These are phyloP conservation scores for Telenomus remus DNA, from an alignment of 1,140 invertebrate genomes.

Conservation along the genomic window DNA sequence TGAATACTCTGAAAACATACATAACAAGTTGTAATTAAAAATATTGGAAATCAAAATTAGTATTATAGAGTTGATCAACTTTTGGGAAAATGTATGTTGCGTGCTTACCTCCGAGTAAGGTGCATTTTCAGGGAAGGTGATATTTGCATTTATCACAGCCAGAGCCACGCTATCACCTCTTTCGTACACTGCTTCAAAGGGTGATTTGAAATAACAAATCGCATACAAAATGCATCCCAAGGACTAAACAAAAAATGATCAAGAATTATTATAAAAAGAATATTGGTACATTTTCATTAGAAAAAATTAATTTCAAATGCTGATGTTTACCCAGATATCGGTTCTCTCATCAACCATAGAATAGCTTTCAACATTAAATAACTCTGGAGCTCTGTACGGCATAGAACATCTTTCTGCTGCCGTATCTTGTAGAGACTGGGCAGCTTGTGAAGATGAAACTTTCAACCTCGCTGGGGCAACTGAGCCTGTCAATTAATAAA, in stretches of 20 bases:
- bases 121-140: conserved; percentile 83
- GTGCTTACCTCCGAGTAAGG: conserved; percentile 80
- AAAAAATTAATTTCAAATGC: conserved; percentile 27
- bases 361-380: conserved; percentile 90
- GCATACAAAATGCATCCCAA: conserved; percentile 91
- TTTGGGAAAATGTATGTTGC: conserved; percentile 3
- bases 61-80: not conserved
- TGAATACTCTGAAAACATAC: conserved; percentile 78
- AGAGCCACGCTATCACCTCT: conserved; percentile 91
- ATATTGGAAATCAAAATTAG: too few species aligned
- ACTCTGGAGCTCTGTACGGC: conserved; percentile 90
- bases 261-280: not conserved
- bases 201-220: conserved; percentile 89
- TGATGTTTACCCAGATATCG: conserved; percentile 86
- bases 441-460: conserved; percentile 83
- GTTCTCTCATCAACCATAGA: conserved; percentile 88
- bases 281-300: not conserved
- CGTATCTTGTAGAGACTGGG: conserved; percentile 85
- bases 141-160: conserved; percentile 86
- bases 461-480: conserved; percentile 84
- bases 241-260: conserved; percentile 79
- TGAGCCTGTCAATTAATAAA: conserved; percentile 80
- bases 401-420: conserved; percentile 91
- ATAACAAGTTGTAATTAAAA: not conserved
- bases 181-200: conserved; percentile 90